Percentiles rank a stretch among this genome's conserved stretches.
These are phyloP conservation scores for Sphenodon punctatus DNA, from an alignment of 2,797 vertebrate species.

Conservation along the genomic window DNA sequence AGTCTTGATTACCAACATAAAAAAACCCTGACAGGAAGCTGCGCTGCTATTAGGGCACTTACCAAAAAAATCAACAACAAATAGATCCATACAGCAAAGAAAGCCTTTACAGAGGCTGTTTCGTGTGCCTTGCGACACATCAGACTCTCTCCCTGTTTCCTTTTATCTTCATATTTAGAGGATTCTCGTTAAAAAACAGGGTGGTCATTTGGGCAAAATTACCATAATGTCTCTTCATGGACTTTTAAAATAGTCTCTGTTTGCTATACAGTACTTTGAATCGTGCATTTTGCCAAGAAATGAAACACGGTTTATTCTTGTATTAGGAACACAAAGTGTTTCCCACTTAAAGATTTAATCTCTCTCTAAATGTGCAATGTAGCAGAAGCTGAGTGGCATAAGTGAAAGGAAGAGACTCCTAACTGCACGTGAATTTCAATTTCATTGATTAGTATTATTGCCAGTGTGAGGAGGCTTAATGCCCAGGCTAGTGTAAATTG, in stretches of 20 bases:
- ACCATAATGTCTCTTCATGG: slow-evolving; percentile 46
- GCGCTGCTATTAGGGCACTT: slow-evolving; percentile 11
- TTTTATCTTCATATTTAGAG: slow-evolving; percentile 61
- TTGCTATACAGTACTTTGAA: slow-evolving; percentile 16
- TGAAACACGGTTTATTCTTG: slow-evolving; percentile 56
- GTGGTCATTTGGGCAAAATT: slow-evolving; percentile 37
- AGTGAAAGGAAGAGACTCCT: slow-evolving; percentile 35
- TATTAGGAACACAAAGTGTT: slow-evolving; percentile 62
- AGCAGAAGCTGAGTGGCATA: background rate
- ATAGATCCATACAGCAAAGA: slow-evolving; percentile 8
- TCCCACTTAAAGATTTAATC: slow-evolving; percentile 56
- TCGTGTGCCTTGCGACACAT: slow-evolving; percentile 50
- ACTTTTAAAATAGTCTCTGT: slow-evolving; percentile 51
- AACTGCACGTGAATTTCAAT: slow-evolving; percentile 48
- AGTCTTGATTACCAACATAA: background rate
- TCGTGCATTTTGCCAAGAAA: slow-evolving; percentile 49
- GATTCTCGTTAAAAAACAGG: slow-evolving; percentile 61
- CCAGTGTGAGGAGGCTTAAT: slow-evolving; percentile 54
- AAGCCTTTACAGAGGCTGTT: slow-evolving; percentile 41
- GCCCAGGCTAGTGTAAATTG: slow-evolving; percentile 48
- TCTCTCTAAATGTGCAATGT: slow-evolving; percentile 2
- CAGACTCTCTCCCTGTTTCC: slow-evolving; percentile 44
- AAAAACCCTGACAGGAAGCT: slow-evolving; percentile 39
- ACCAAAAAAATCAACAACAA: slow-evolving; percentile 34
- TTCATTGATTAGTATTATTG: slow-evolving; percentile 49